phyloP scores from a whole-genome alignment of 2,888 invertebrate species.

The Temnothorax unifasciatus region DNA sequence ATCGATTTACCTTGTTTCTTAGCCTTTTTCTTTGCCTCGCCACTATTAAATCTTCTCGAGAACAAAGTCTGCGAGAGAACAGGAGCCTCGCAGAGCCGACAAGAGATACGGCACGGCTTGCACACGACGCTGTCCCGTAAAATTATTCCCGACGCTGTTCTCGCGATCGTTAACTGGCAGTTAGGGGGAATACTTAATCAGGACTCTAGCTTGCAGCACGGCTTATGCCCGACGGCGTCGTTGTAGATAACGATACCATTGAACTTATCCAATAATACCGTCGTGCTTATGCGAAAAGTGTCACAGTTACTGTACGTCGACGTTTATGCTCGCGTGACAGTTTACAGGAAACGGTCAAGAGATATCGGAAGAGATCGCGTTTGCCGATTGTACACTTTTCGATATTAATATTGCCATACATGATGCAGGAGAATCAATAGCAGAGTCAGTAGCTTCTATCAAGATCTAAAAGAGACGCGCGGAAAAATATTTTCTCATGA shows the following conservation, averaged over 20 bases:
- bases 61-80: not conserved
- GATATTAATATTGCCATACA: not conserved
- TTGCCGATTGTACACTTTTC: not conserved
- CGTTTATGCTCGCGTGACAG: not conserved
- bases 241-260: constrained; percentile 37
- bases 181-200: constrained; percentile 53
- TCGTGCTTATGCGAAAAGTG: constrained; percentile 11
- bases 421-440: not conserved
- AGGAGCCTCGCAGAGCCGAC: not conserved
- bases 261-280: constrained; percentile 48
- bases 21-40: not conserved
- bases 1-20: not conserved
- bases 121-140: constrained; percentile 25
- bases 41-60: not conserved
- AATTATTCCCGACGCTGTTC: constrained; percentile 46
- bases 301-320: not conserved
- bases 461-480: not conserved
- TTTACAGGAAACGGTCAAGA: not conserved
- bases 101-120: not conserved
- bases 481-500: not conserved
- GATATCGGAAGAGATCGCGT: not conserved
- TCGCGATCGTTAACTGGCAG: constrained; percentile 51
- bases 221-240: constrained; percentile 34
- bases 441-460: not conserved
- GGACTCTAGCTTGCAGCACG: constrained; percentile 34